A percentile compares a stretch with the other conserved stretches of the same genome.
Conservation (phyloP, 2,888 invertebrate species). For the Diplolepis rosae region DNA sequence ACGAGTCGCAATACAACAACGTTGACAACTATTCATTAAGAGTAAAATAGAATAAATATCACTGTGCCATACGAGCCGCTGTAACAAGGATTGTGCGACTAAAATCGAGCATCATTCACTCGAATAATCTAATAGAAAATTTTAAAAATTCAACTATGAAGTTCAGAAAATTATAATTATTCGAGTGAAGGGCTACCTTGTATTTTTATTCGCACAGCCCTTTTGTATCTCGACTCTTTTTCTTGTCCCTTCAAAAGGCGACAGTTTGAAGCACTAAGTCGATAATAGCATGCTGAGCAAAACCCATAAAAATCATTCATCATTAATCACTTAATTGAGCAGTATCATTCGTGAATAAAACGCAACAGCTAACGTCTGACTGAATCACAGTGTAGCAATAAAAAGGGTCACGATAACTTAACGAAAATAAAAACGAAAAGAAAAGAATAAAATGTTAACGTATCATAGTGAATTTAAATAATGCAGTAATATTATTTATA, state of each 20-base stretch:
- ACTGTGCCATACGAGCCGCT: constrained; percentile 18
- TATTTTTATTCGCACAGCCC: background rate
- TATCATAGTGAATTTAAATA: background rate
- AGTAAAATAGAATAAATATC: constrained; percentile 6
- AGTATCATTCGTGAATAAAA: constrained; percentile 44
- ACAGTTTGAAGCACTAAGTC: constrained; percentile 19
- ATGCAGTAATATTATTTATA: background rate
- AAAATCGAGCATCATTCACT: too few species aligned
- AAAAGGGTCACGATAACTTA: constrained; percentile 36
- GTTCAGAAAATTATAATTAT: too few species aligned
- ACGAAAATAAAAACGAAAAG: background rate
- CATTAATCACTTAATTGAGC: constrained; percentile 28
- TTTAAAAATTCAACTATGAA: background rate
- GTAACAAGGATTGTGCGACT: background rate
- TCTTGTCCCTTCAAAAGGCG: background rate
- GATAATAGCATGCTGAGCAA: constrained; percentile 13
- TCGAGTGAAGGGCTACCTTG: too few species aligned
- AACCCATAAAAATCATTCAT: constrained; percentile 12
- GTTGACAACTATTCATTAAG: background rate
- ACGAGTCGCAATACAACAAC: background rate
- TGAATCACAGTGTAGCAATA: constrained; percentile 41
- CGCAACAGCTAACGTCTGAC: constrained; percentile 43
- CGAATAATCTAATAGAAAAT: too few species aligned
- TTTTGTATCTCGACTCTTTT: constrained; percentile 10
- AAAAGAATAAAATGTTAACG: background rate